These are phyloP conservation scores for Sphaerophoria taeniata DNA, from an alignment of 2,888 invertebrate species.

Conservation along the genomic window DNA sequence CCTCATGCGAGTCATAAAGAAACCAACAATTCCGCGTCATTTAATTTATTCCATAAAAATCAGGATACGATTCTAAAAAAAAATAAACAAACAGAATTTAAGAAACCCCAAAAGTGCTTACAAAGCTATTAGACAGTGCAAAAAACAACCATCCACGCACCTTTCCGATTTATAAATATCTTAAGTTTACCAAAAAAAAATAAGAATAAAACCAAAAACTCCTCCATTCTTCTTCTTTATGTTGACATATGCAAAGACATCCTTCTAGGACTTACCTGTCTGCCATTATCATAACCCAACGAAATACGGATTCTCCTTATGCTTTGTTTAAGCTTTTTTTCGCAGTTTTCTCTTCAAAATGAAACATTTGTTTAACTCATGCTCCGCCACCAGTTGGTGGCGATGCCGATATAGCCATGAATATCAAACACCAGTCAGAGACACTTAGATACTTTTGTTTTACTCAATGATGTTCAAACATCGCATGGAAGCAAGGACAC, in stretches of 20 bases:
- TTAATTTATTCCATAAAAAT: conserved; percentile 58
- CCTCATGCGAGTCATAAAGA: not conserved
- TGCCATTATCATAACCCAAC: conserved; percentile 74
- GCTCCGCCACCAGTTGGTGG: conserved; percentile 37
- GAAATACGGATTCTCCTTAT: conserved; percentile 66
- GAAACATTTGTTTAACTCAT: conserved; percentile 61
- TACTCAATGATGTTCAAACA: conserved; percentile 61
- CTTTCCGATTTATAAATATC: conserved; percentile 54
- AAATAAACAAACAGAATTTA: conserved; percentile 12
- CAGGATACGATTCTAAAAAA: conserved; percentile 39
- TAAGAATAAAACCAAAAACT: conserved; percentile 21
- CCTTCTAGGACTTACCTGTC: conserved; percentile 59
- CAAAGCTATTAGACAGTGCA: conserved; percentile 49
- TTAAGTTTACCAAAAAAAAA: conserved; percentile 52
- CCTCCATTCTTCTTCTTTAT: conserved; percentile 32
- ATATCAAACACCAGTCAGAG: conserved; percentile 53
- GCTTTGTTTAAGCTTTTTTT: conserved; percentile 30
- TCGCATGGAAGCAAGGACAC: conserved; percentile 38
- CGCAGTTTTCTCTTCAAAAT: conserved; percentile 7
- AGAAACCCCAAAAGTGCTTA: conserved; percentile 44
- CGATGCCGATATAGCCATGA: conserved; percentile 45
- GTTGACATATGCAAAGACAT: conserved; percentile 70
- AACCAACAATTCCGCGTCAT: not conserved
- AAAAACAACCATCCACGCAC: not conserved
- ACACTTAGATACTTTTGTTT: conserved; percentile 68